Conservation (phyloP, 1,140 invertebrate genomes). For the Drosophila lowei region DNA sequence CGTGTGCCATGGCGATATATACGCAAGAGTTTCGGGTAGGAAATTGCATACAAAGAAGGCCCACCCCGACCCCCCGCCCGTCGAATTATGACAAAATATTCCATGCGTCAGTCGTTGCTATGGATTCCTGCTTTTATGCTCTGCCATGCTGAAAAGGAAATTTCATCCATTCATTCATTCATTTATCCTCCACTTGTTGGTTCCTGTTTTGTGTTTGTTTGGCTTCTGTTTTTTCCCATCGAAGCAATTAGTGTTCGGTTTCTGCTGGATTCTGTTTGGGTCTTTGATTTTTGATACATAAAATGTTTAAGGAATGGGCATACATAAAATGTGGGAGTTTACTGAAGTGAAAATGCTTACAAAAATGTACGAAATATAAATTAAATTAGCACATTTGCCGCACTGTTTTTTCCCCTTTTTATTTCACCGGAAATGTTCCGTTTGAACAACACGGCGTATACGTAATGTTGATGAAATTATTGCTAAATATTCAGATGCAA, state of each 20-base stretch:
- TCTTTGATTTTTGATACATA: slow-evolving; percentile 14
- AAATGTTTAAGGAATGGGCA: background rate
- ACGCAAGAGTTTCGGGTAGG: background rate
- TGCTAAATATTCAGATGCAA: slow-evolving; percentile 25
- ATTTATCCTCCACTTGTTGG: slow-evolving; percentile 31
- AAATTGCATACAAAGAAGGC: slow-evolving; percentile 44
- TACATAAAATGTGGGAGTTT: slow-evolving; percentile 2
- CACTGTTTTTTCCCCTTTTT: background rate
- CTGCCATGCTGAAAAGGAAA: slow-evolving; percentile 32
- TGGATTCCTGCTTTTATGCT: slow-evolving; percentile 53
- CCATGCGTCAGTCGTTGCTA: slow-evolving; percentile 48
- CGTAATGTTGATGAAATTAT: slow-evolving; percentile 29
- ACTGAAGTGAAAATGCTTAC: background rate
- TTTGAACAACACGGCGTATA: slow-evolving; percentile 29
- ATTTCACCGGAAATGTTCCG: slow-evolving; percentile 42
- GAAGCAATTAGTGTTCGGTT: slow-evolving; percentile 30
- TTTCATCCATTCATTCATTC: slow-evolving; percentile 18
- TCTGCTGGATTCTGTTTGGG: slow-evolving; percentile 12
- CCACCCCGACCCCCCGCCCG: too few species aligned
- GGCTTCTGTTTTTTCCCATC: slow-evolving; percentile 29
- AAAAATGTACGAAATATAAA: slow-evolving; percentile 8
- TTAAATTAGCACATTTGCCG: slow-evolving; percentile 16
- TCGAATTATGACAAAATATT: slow-evolving; percentile 11
- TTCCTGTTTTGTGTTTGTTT: slow-evolving; percentile 1
- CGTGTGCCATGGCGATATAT: slow-evolving; percentile 43